Base-by-base conservation (phyloP, 2,888 invertebrate species). In the Acleris literana region DNA sequence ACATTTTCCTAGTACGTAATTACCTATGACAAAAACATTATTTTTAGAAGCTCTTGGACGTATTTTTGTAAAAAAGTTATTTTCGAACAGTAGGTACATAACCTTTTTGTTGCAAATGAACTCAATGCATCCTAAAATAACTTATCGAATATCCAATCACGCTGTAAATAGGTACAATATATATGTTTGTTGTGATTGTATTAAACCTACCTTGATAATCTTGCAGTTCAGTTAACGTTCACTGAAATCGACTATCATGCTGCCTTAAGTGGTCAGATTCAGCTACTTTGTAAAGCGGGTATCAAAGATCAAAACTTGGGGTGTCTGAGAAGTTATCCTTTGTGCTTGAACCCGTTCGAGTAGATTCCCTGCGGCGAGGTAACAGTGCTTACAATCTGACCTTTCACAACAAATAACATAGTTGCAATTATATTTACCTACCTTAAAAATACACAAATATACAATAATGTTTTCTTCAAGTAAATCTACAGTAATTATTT, bases 231-330 rank as follows among this genome's bases (percentile, higher is more conserved):
- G 2, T 17, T 9, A 17, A 18, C 18, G 20, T 22, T 54, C 16
- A 39, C 39, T 33, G 18, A 22, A 49, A 39, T 39, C 25, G n/a
- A 25, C n/a, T 51, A 57, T 25, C 55, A 29, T 5, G 22, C 5
- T 13, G 18, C 18, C 22, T 63, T 43, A 49, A 52, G 29, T 51
- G 56, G 51, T 63, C 63, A 51, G 56, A 39, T 1, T 4, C 55
- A 39, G 18, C 33, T 33, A 20, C 20, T 49, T 59, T 54, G 62
- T 25, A 55, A 44, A 39, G 49, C 9, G 11, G 11, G 55, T 69
- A 69, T 71, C 70, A 56, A 52, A 69, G 76, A 70, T 71, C 69
- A 63, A 70, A 75, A 72, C 70, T 70, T 69, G 48, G 61, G 66
- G 39, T 68, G 71, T 70, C 70, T 68, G 49, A 60, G 57, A 72